These are phyloP conservation scores for Drosophila pruinosa DNA, from an alignment of 1,140 invertebrate genomes.

Conservation along the genomic window DNA sequence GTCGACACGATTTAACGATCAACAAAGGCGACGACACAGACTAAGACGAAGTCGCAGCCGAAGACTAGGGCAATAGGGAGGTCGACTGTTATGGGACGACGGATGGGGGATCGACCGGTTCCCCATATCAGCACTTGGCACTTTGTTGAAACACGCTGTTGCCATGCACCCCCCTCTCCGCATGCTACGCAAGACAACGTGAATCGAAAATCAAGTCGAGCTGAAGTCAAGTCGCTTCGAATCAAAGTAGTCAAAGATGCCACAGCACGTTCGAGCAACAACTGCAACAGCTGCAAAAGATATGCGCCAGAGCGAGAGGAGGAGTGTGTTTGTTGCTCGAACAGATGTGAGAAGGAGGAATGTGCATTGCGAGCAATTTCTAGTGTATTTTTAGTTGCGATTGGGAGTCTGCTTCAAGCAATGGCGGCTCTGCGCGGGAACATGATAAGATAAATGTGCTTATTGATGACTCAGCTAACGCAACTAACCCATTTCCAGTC, in stretches of 20 bases:
- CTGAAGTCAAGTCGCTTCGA: conserved; percentile 21
- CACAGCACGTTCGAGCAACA: conserved; percentile 30
- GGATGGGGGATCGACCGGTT: conserved; percentile 46
- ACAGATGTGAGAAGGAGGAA: background rate
- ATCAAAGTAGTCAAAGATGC: conserved; percentile 7
- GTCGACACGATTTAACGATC: conserved; percentile 46
- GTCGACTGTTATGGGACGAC: background rate
- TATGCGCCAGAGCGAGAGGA: background rate
- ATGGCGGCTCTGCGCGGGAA: background rate
- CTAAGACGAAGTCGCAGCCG: conserved; percentile 25
- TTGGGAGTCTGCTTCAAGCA: background rate
- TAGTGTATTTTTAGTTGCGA: conserved; percentile 49
- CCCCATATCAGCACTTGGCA: conserved; percentile 58
- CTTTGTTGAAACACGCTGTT: conserved; percentile 41
- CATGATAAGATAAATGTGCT: conserved; percentile 24
- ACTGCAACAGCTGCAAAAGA: conserved; percentile 49
- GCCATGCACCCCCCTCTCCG: conserved; percentile 44
- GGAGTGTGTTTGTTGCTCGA: background rate
- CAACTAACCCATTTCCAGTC: background rate
- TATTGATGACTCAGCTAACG: conserved; percentile 18
- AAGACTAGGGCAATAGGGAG: conserved; percentile 10
- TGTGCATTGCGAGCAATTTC: conserved; percentile 34
- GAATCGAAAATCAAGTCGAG: conserved; percentile 21
- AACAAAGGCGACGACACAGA: conserved; percentile 31
- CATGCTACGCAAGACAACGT: conserved; percentile 39